Evolutionary conservation across 2,797 vertebrate genomes (phyloP), one percentile per base, ranked within the genome.

Genomic region (Ptychobarbus kaznakovi): DNA sequence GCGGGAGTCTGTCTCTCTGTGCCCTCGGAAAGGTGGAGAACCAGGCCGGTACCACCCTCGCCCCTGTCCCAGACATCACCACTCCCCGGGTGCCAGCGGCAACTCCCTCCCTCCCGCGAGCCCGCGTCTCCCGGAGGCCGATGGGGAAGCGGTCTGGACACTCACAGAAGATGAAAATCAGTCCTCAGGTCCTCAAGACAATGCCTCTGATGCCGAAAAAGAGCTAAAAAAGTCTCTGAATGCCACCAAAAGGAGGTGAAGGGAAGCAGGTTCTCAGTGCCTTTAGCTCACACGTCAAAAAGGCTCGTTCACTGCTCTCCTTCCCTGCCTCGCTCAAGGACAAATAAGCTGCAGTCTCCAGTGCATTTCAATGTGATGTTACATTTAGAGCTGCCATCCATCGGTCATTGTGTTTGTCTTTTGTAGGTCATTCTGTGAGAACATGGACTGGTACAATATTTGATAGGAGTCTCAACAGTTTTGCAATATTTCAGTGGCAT

Each of bases 1-100:
- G 98, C 86, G 93, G 94, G 91, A 97, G 96, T 89, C 91, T 99
- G 65, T 94, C 95, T 85, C 92, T 95, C 92, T 99, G 98, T 87
- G 92, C 92, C n/a, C 84, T 88, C 40, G 86, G 85, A 84, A 92
- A 89, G 40, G 78, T 80, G 0, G 88, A 90, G 3, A 12, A 56
- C 10, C 83, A 46, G 7, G 42, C 78, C 49, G 66, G 83, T 25
- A 56, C 83, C 35, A 83, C 85, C 51, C 83, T 89, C 7, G 0
- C 81, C 88, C 10, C 89, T 7, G 74, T 91, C 0, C 11, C 88
- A 2, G 87, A 88, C 73, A 90, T 91, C 89, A 78, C 73, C 15
- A 83, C 73, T 35, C 25, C 44, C 81, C 90, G 2, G 80, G 69
- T 16, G 40, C 74, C 49, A 74, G 38, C 3, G 25, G 76, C 44